These are phyloP conservation scores for Eristalis tenax DNA, from an alignment of 2,888 invertebrate species.

Conservation along the genomic window DNA sequence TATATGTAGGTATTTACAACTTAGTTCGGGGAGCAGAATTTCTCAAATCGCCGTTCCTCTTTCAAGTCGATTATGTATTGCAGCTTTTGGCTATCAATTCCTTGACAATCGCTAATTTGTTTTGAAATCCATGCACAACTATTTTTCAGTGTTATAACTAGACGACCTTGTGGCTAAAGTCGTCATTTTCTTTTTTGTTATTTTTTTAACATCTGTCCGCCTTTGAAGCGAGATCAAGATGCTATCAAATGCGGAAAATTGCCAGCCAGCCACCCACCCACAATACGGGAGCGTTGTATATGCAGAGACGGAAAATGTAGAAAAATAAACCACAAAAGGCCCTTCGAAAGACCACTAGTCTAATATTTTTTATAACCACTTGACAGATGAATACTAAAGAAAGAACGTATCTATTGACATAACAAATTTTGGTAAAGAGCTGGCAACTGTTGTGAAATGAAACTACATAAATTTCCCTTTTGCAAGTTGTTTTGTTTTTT, in stretches of 20 bases:
- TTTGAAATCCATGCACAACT: constrained; percentile 58
- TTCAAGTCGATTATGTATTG: constrained; percentile 9
- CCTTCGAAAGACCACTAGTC: constrained; percentile 11
- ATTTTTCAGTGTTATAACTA: constrained; percentile 62
- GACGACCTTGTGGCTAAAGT: constrained; percentile 64
- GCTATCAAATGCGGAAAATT: constrained; percentile 11
- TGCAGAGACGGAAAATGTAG: constrained; percentile 10
- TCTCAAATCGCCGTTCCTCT: constrained; percentile 2
- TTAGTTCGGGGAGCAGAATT: neutral
- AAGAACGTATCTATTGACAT: constrained; percentile 13
- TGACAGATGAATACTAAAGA: constrained; percentile 35
- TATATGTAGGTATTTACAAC: neutral
- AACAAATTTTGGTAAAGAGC: constrained; percentile 10
- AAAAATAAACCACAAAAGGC: constrained; percentile 42
- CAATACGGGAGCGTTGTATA: neutral
- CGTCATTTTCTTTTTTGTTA: constrained; percentile 60
- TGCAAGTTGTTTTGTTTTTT: neutral
- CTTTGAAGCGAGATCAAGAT: constrained; percentile 33
- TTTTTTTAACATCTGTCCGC: constrained; percentile 58
- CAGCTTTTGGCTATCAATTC: constrained; percentile 20
- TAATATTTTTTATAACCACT: constrained; percentile 4
- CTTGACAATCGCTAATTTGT: constrained; percentile 42
- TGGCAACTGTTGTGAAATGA: constrained; percentile 35
- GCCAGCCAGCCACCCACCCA: neutral
- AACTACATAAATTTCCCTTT: neutral